Evolutionary conservation across 2,888 invertebrate species (phyloP), one percentile per base, ranked within the genome.

Genomic region (Yponomeuta sedellus): DNA sequence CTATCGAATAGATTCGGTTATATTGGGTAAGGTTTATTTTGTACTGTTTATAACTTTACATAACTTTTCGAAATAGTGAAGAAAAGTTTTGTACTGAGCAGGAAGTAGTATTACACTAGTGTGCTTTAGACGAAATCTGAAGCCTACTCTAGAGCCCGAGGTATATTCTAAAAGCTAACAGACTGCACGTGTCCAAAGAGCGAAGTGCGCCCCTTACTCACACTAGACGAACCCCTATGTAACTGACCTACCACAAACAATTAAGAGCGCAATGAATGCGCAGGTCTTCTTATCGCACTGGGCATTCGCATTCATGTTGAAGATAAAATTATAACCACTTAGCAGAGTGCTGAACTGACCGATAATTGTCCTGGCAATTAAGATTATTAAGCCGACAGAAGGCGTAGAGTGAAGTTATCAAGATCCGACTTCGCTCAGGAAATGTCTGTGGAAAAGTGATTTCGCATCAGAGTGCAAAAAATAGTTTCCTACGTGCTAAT

Each of bases 331-430:
- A 62, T 56, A 28, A 62, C 62, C 28, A 62, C 61, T 61, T 56
- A 62, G 28, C 64, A 67, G 70, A 69, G 74, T 71, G 75, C 72
- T 20, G 57, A 57, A 74, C 69, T 79, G 77, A 74, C 75, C 74
- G 77, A 77, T 80, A 79, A 79, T 79, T 79, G 76, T 72, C 69
- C 58, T 61, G 66, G 74, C 78, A 80, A 82, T 82, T 82, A 82
- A 80, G 75, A 74, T 77, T 74, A 77, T 76, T 76, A 79, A 76
- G 72, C 71, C 72, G 72, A 76, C 71, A 74, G 74, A 73, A 75
- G 74, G 72, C 71, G 73, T 74, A 73, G 71, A 76, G 72, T 74
- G 72, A 77, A 75, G 74, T 75, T 81, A 83, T 81, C 82, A 75
- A 80, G 80, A 83, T 81, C 76, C 73, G 72, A 77, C 76, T 75